Conservation (phyloP, 2,797 vertebrate species). For the Gastrophryne carolinensis region DNA sequence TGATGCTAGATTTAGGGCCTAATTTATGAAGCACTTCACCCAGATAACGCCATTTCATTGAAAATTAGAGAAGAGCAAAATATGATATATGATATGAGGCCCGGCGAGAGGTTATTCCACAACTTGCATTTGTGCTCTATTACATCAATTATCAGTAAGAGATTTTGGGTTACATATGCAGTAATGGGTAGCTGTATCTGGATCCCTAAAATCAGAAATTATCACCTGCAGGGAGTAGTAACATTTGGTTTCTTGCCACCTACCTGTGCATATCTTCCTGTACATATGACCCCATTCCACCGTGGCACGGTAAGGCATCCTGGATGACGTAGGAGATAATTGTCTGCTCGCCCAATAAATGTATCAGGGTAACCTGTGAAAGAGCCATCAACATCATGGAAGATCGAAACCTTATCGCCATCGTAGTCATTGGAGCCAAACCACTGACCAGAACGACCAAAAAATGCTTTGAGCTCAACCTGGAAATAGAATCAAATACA, state of each 20-base stretch:
- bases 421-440: slow-evolving; percentile 59
- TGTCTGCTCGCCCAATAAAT: slow-evolving; percentile 58
- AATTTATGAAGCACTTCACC: too few species aligned
- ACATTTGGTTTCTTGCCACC: fast-evolving
- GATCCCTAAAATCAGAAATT: too few species aligned
- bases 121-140: too few species aligned
- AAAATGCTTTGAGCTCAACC: slow-evolving; percentile 61
- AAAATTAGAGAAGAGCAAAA: too few species aligned
- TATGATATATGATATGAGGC: too few species aligned
- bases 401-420: slow-evolving; percentile 61
- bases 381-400: slow-evolving; percentile 58
- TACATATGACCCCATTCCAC: slow-evolving; percentile 58
- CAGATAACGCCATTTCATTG: too few species aligned
- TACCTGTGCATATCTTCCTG: slow-evolving; percentile 60
- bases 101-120: too few species aligned
- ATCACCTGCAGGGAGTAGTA: too few species aligned
- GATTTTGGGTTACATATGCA: too few species aligned
- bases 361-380: slow-evolving; percentile 54
- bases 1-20: too few species aligned
- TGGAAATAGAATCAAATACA: slow-evolving; percentile 33
- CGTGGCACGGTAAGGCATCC: slow-evolving; percentile 53
- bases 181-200: too few species aligned
- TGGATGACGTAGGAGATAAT: slow-evolving; percentile 54
- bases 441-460: slow-evolving; percentile 59
- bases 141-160: too few species aligned